Conservation (phyloP, 2,888 invertebrate genomes). For the Ischnura elegans region DNA sequence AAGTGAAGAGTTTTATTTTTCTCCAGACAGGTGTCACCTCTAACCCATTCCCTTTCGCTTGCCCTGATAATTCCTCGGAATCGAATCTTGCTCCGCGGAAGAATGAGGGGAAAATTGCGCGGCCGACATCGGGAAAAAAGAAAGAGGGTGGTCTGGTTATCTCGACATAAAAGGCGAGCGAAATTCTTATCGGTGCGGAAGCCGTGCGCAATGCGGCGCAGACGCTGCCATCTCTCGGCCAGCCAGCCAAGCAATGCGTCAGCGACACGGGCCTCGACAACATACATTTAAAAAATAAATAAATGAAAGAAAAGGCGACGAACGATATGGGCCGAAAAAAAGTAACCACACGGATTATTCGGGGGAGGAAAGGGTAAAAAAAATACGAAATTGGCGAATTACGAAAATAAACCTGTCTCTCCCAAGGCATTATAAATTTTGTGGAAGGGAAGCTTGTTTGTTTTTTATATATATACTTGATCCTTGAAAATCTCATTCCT, state of each 20-base stretch:
- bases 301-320: no score
- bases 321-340: background rate
- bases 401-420: background rate
- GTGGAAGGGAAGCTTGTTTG: background rate
- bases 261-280: background rate
- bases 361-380: no score
- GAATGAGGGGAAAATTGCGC: no score
- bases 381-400: background rate
- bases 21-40: no score
- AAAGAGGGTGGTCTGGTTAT: background rate
- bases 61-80: no score
- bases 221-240: background rate
- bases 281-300: background rate
- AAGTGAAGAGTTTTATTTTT: no score
- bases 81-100: no score
- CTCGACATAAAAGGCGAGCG: background rate
- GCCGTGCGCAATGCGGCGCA: slow-evolving; percentile 22
- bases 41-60: no score
- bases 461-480: no score
- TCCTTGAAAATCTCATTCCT: background rate
- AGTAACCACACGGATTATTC: no score
- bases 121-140: background rate
- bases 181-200: background rate
- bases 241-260: background rate
- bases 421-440: background rate